These are phyloP conservation scores for Edolisoma coerulescens DNA, from an alignment of 2,113 vertebrate genomes.

Conservation along the genomic window DNA sequence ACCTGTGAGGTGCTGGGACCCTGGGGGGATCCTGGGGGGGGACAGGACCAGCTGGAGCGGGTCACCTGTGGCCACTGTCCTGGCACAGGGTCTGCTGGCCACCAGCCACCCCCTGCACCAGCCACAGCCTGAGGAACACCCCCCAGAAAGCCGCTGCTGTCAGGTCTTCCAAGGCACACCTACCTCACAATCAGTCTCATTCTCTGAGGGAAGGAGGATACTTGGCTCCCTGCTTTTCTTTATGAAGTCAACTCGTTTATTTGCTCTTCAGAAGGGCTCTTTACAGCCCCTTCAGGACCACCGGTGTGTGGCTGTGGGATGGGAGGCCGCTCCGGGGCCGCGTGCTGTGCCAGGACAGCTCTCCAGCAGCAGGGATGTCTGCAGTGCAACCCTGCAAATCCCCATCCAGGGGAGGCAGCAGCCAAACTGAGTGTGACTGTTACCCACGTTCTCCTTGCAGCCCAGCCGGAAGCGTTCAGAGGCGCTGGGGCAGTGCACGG, in stretches of 20 bases:
- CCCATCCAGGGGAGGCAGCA: not conserved
- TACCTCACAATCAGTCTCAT: not conserved
- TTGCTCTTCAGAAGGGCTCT: not conserved
- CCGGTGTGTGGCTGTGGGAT: not conserved
- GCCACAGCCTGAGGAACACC: not conserved
- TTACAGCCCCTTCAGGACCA: not conserved
- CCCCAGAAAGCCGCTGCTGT: not conserved
- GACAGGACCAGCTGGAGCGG: not conserved
- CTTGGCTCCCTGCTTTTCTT: not conserved
- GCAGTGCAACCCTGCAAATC: not conserved
- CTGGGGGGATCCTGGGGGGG: no score
- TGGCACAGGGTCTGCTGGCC: not conserved
- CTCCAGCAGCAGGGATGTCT: not conserved
- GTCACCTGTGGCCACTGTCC: fast-evolving
- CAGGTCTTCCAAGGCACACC: not conserved
- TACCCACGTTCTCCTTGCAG: fast-evolving
- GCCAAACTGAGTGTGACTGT: not conserved
- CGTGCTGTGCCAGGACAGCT: not conserved
- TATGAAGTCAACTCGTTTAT: not conserved
- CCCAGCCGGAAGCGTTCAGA: not conserved
- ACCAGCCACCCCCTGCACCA: not conserved
- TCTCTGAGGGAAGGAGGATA: not conserved
- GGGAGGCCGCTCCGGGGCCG: not conserved
- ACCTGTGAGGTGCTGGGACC: not conserved
- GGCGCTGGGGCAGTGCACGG: not conserved